A percentile compares a stretch with the other conserved stretches of the same genome.
phyloP scores from a whole-genome alignment of 2,797 vertebrate genomes.

The Cyclura pinguis region DNA sequence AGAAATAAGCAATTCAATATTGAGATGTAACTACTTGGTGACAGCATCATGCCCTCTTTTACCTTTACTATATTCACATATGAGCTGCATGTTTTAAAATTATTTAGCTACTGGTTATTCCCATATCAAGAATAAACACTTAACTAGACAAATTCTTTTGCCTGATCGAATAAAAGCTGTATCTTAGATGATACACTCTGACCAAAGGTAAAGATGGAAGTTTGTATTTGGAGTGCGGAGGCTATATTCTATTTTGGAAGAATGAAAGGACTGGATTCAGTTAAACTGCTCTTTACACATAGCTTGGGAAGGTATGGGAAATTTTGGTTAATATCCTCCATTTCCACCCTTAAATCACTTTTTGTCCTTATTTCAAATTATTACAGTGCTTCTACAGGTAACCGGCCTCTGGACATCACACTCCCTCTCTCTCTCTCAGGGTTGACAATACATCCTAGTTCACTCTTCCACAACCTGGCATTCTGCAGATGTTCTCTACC shows the following conservation, averaged over 20 bases:
- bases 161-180: background rate
- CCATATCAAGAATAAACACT: background rate
- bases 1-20: slow-evolving; percentile 7
- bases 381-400: background rate
- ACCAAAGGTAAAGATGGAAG: slow-evolving; percentile 1
- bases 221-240: background rate
- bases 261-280: background rate
- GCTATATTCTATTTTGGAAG: background rate
- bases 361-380: background rate
- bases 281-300: background rate
- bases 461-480: no score
- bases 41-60: slow-evolving; percentile 1
- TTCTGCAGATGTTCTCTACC: no score
- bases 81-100: background rate
- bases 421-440: background rate
- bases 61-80: accelerated
- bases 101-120: background rate
- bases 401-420: background rate
- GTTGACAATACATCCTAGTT: background rate
- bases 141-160: background rate
- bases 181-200: background rate
- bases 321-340: background rate
- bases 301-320: background rate
- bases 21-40: background rate
- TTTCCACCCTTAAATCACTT: background rate